A percentile compares a stretch with the other conserved stretches of the same genome.
Evolutionary conservation across 1,140 invertebrate genomes (phyloP).

Genomic region (Globodera rostochiensis): DNA sequence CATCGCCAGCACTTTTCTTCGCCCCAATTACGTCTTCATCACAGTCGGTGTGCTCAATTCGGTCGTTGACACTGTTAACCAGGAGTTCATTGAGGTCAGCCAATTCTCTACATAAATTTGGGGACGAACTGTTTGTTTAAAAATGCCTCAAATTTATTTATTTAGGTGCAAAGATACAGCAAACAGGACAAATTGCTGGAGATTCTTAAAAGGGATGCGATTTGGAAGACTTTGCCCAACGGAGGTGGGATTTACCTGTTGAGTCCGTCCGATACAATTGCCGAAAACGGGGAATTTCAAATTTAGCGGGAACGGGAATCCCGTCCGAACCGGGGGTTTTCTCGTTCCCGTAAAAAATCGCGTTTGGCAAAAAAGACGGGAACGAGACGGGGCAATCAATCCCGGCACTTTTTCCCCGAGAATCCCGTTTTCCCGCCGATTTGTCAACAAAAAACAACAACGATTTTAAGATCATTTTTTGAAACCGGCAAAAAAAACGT

Average conservation of each 20-base stretch:
- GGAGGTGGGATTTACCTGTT: neutral
- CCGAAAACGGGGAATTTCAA: neutral
- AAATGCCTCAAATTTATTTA: slow-evolving; percentile 13
- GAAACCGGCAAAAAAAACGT: slow-evolving; percentile 25
- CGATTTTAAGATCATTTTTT: slow-evolving; percentile 11
- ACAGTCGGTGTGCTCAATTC: slow-evolving; percentile 28
- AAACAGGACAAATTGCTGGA: slow-evolving; percentile 37
- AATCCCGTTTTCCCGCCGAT: no score
- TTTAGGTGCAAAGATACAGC: slow-evolving; percentile 21
- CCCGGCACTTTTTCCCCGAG: no score
- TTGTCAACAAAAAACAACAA: no score
- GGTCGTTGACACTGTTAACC: slow-evolving; percentile 34
- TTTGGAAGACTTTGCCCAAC: slow-evolving; percentile 3
- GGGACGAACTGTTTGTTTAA: slow-evolving; percentile 10
- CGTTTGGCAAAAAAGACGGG: neutral
- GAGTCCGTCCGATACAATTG: neutral
- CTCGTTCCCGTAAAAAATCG: no score
- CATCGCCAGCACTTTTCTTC: slow-evolving; percentile 19
- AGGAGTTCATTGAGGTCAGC: slow-evolving; percentile 34
- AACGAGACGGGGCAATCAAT: no score
- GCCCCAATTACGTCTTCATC: slow-evolving; percentile 25
- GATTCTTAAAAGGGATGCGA: slow-evolving; percentile 28
- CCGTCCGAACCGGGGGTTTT: no score
- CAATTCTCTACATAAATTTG: slow-evolving; percentile 9
- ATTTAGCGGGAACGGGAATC: no score